Conservation (phyloP, 2,888 invertebrate species). For the Plebejus argus region DNA sequence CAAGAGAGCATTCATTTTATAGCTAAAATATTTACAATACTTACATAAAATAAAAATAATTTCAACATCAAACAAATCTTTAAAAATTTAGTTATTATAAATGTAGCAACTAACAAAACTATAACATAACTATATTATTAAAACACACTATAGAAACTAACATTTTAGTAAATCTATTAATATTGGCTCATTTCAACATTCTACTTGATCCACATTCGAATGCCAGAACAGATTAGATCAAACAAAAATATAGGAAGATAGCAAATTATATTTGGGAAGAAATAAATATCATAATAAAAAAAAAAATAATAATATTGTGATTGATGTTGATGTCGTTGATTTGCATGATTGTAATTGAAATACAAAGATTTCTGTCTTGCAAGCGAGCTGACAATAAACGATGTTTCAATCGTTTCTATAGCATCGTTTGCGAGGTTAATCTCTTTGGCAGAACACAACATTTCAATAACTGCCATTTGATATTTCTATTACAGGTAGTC, state of each 20-base stretch:
- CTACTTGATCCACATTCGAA: constrained; percentile 13
- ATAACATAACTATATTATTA: not conserved
- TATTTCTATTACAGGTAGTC: constrained; percentile 11
- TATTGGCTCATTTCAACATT: constrained; percentile 14
- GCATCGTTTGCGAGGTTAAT: constrained; percentile 46
- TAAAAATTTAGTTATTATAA: not conserved
- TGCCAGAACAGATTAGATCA: not conserved
- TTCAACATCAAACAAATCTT: not conserved
- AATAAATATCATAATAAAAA: not conserved
- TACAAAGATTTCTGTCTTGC: not conserved
- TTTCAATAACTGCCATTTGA: constrained; percentile 44
- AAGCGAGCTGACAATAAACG: constrained; percentile 15
- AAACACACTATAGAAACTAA: not conserved
- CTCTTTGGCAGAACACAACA: constrained; percentile 48
- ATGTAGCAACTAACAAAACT: not conserved
- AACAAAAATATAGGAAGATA: not conserved
- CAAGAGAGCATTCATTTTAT: not conserved
- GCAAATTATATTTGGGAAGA: not conserved
- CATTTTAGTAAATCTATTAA: constrained; percentile 6
- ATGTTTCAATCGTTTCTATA: constrained; percentile 30
- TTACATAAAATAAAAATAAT: not conserved
- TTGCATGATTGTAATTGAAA: constrained; percentile 14
- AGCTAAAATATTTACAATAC: not conserved
- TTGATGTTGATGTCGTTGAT: not conserved
- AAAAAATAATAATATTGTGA: not conserved